Evolutionary conservation across 2,113 vertebrate species (phyloP).

Genomic region (Caretta caretta): DNA sequence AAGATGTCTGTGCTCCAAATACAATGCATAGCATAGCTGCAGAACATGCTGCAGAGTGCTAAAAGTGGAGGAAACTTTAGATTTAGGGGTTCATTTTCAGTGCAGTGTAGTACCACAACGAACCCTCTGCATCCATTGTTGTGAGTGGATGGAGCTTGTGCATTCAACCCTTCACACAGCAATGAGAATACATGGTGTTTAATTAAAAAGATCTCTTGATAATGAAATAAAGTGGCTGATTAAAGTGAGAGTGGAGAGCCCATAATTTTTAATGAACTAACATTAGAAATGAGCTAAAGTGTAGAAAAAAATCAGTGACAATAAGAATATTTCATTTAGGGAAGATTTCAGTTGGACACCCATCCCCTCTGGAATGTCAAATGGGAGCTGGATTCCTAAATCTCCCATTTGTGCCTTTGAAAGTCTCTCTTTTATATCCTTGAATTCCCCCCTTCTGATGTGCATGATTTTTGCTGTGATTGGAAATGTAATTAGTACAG

Average conservation of each 20-base stretch:
- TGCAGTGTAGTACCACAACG: not conserved
- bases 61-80: not conserved
- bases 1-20: not conserved
- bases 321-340: not conserved
- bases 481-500: slow-evolving; percentile 51
- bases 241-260: not conserved
- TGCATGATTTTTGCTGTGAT: not conserved
- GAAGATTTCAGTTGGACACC: not conserved
- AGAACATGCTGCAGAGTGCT: not conserved
- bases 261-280: not conserved
- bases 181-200: not conserved
- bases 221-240: not conserved
- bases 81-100: not conserved
- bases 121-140: not conserved
- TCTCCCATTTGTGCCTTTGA: not conserved
- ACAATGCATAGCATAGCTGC: not conserved
- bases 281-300: not conserved
- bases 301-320: not conserved
- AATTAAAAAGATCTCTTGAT: not conserved
- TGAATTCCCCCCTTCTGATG: not conserved
- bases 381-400: not conserved
- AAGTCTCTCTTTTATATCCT: not conserved
- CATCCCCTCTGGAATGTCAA: not conserved
- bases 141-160: not conserved
- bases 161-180: not conserved